Conservation (phyloP, 1,140 invertebrate species). For the Luehdorfia chinensis region DNA sequence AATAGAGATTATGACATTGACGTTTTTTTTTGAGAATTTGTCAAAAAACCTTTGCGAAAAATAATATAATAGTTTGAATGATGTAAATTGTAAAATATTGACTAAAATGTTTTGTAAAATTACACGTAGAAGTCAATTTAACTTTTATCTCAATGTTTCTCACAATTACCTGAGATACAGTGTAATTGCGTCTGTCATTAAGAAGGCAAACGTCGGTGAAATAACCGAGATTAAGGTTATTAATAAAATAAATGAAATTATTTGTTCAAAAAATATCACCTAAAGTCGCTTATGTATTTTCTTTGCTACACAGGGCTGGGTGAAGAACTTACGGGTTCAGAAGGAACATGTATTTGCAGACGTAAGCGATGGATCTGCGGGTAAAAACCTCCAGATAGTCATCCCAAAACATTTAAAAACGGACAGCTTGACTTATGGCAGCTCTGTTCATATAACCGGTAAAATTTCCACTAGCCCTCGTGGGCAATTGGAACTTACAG, state of each 20-base stretch:
- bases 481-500: conserved; percentile 85
- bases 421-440: conserved; percentile 79
- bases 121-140: conserved; percentile 19
- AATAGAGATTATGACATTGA: too few relatives aligned
- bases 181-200: conserved; percentile 49
- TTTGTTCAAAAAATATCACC: not conserved
- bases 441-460: conserved; percentile 82
- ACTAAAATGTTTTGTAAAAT: conserved; percentile 34
- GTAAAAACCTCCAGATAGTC: conserved; percentile 85
- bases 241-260: not conserved
- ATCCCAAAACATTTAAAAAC: conserved; percentile 77
- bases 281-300: conserved; percentile 9
- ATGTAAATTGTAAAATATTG: not conserved
- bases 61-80: not conserved
- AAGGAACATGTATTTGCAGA: conserved; percentile 91
- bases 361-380: conserved; percentile 88
- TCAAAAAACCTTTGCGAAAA: too few relatives aligned
- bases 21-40: too few relatives aligned
- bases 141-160: conserved; percentile 16
- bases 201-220: conserved; percentile 53
- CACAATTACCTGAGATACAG: conserved; percentile 35
- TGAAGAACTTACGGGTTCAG: conserved; percentile 86
- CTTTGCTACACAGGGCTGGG: conserved; percentile 87
- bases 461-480: conserved; percentile 79
- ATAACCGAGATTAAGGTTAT: conserved; percentile 56